Evolutionary conservation across 2,797 vertebrate species (phyloP).

Genomic region (Phrynocephalus vlangalii): DNA sequence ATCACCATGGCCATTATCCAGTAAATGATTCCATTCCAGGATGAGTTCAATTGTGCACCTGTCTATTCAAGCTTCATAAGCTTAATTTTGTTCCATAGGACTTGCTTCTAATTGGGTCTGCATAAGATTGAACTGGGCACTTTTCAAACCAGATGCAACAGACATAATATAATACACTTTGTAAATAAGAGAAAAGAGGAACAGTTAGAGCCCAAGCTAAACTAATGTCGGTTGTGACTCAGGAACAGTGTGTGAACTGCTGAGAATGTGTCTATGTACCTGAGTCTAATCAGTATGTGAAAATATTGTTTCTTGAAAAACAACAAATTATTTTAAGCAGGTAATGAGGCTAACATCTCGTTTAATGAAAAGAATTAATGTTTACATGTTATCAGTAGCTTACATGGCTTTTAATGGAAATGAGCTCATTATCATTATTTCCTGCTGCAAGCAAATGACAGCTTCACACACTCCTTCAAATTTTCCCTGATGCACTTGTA

Average conservation of each 20-base stretch:
- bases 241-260: neutral
- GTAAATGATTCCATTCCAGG: neutral
- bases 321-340: neutral
- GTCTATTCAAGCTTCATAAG: neutral
- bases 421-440: neutral
- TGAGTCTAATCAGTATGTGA: constrained; percentile 11
- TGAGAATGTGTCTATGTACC: neutral
- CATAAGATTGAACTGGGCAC: too few relatives aligned
- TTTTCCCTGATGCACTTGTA: neutral
- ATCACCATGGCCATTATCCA: neutral
- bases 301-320: neutral
- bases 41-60: neutral
- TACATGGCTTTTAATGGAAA: neutral
- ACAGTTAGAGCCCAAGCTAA: neutral
- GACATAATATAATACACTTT: neutral
- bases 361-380: neutral
- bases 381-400: neutral
- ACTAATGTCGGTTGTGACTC: neutral
- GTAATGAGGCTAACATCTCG: neutral
- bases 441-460: neutral
- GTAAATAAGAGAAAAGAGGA: neutral
- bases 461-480: neutral
- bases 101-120: neutral
- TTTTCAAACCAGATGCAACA: too few relatives aligned
- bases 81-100: neutral